phyloP scores from a whole-genome alignment of 2,113 vertebrate genomes.

The Myrmophylax atrothorax region DNA sequence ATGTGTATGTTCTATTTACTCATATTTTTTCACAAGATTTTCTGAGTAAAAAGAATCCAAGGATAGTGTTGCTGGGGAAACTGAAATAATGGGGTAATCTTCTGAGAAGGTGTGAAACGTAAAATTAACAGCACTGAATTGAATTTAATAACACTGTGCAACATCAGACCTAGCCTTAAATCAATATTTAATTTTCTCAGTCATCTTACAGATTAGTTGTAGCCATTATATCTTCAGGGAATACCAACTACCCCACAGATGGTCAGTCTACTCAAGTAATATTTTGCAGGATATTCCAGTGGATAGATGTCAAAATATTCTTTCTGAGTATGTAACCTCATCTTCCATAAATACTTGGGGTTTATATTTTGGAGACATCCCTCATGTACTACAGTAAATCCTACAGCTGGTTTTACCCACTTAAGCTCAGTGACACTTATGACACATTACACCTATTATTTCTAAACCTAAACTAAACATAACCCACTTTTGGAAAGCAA shows the following conservation, averaged over 20 bases:
- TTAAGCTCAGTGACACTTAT: background rate
- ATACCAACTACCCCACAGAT: background rate
- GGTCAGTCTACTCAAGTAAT: background rate
- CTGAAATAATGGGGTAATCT: constrained; percentile 65
- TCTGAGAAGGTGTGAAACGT: constrained; percentile 52
- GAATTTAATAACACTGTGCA: constrained; percentile 69
- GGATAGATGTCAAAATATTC: constrained; percentile 20
- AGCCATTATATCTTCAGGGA: constrained; percentile 47
- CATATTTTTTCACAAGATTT: constrained; percentile 11
- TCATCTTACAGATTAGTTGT: constrained; percentile 18
- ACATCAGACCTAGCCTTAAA: constrained; percentile 53
- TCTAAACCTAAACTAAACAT: background rate
- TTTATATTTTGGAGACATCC: background rate
- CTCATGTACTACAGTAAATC: background rate
- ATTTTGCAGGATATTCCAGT: constrained; percentile 31
- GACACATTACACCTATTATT: background rate
- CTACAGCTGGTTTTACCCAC: background rate
- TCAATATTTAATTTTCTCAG: constrained; percentile 80
- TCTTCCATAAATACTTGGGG: background rate
- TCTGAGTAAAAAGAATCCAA: background rate
- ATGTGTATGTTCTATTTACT: background rate
- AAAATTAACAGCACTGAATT: constrained; percentile 71
- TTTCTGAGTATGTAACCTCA: background rate
- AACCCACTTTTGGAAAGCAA: background rate
- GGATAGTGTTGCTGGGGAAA: background rate